Percentiles rank a stretch among this genome's conserved stretches.
These are phyloP conservation scores for Oegoconia quadripuncta DNA, from an alignment of 2,888 invertebrate species.

Conservation along the genomic window DNA sequence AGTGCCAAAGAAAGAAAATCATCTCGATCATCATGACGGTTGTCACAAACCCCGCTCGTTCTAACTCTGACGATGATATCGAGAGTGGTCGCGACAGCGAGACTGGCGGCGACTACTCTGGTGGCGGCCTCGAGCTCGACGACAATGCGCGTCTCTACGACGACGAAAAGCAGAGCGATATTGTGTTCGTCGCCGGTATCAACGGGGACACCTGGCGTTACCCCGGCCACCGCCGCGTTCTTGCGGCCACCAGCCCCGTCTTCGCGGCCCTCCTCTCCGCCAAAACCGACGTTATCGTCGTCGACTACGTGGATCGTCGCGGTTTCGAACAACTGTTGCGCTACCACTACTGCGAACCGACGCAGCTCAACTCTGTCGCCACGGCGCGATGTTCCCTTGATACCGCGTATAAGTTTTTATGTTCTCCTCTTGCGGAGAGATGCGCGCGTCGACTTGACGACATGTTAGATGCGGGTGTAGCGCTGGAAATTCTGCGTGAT, in stretches of 20 bases:
- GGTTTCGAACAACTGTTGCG: conserved; percentile 84
- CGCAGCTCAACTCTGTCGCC: conserved; percentile 79
- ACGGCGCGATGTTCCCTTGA: conserved; percentile 85
- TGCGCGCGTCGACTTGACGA: conserved; percentile 83
- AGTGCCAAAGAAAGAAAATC: conserved; percentile 21
- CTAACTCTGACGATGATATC: conserved; percentile 51
- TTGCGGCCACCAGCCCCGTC: conserved; percentile 81
- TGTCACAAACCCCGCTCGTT: conserved; percentile 65
- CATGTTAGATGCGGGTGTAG: conserved; percentile 81
- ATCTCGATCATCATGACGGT: conserved; percentile 57
- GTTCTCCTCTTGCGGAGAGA: conserved; percentile 82
- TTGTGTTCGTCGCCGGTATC: conserved; percentile 81
- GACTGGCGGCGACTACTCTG: conserved; percentile 25
- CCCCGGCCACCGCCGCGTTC: conserved; percentile 82
- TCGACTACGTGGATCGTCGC: conserved; percentile 81
- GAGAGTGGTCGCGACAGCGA: conserved; percentile 32
- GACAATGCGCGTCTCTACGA: conserved; percentile 64
- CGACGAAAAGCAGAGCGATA: conserved; percentile 78
- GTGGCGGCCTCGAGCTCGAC: conserved; percentile 34
- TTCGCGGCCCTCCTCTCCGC: conserved; percentile 78
- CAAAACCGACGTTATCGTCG: conserved; percentile 65
- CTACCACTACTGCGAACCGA: conserved; percentile 82
- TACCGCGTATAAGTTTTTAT: conserved; percentile 86
- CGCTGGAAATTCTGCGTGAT: conserved; percentile 81
- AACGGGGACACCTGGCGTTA: conserved; percentile 83